A percentile compares a stretch with the other conserved stretches of the same genome.
Conservation (phyloP, 1,140 invertebrate genomes). For the Eupristina koningsbergeri region DNA sequence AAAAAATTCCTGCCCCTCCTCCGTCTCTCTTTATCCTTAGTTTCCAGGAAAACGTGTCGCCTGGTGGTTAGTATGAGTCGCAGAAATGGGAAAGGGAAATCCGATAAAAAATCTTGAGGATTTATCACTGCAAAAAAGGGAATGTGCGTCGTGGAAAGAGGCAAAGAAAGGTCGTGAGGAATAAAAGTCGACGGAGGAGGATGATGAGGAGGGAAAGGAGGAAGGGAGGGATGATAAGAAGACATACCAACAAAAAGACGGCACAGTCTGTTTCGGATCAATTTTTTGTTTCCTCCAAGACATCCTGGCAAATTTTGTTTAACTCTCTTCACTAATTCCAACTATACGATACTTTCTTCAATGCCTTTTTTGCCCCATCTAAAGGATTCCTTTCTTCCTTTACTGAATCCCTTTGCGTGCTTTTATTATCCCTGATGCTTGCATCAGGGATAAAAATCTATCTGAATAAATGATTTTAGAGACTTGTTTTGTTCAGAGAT, state of each 20-base stretch:
- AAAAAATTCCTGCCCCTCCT: slow-evolving; percentile 3
- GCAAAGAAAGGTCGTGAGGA: slow-evolving; percentile 9
- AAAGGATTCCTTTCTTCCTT: neutral
- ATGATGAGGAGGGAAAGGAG: too few species aligned
- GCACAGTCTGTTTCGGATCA: slow-evolving; percentile 39
- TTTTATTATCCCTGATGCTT: neutral
- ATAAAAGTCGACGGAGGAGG: neutral
- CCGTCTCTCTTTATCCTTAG: neutral
- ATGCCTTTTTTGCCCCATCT: neutral
- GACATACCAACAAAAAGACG: neutral
- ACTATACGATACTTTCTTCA: neutral
- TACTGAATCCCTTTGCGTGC: neutral
- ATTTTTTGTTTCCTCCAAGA: slow-evolving; percentile 39
- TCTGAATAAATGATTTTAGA: neutral
- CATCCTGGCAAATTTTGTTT: slow-evolving; percentile 41
- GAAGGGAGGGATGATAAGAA: neutral
- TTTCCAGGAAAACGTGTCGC: neutral
- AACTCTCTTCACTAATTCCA: neutral
- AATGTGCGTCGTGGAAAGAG: neutral
- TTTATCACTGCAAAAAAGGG: slow-evolving; percentile 33
- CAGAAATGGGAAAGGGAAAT: slow-evolving; percentile 16
- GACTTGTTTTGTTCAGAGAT: neutral
- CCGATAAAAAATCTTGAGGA: slow-evolving; percentile 48
- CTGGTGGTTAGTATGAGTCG: neutral
- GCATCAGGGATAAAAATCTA: neutral